A percentile compares a stretch with the other conserved stretches of the same genome.
phyloP scores from a whole-genome alignment of 2,113 vertebrate species.

The Arothron firmamentum region DNA sequence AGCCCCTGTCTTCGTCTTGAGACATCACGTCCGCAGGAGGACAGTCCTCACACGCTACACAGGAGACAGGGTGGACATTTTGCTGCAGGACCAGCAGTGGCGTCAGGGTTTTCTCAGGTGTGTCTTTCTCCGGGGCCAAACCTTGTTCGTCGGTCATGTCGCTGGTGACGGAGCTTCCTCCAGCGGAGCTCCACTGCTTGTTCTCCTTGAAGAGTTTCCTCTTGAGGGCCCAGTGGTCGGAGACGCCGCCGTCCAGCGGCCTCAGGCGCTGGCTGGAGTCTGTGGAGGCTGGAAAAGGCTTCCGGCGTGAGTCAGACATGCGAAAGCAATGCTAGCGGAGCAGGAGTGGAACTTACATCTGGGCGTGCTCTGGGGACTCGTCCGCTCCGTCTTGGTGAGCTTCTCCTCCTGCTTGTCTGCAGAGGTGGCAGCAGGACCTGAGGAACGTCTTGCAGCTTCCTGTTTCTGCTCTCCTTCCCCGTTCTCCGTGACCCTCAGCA shows the following conservation, averaged over 20 bases:
- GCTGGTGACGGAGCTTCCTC: constrained; percentile 81
- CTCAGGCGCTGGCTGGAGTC: constrained; percentile 72
- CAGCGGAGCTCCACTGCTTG: constrained; percentile 80
- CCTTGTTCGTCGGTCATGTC: constrained; percentile 84
- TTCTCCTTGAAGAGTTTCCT: constrained; percentile 83
- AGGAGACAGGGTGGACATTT: constrained; percentile 14
- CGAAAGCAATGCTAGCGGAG: not conserved
- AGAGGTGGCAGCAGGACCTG: no score
- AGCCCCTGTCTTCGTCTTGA: constrained; percentile 79
- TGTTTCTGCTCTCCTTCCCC: not conserved
- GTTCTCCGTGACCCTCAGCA: not conserved
- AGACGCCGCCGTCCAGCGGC: constrained; percentile 67
- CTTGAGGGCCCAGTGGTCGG: constrained; percentile 82
- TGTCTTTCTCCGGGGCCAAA: not conserved
- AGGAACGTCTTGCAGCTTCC: no score
- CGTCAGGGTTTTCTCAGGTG: no score
- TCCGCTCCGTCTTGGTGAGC: not conserved
- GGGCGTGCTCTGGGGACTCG: not conserved
- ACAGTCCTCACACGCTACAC: constrained; percentile 80
- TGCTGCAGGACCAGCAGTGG: no score
- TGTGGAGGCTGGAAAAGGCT: constrained; percentile 28
- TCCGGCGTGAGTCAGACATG: not conserved
- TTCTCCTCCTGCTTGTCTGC: not conserved
- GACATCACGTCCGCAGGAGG: constrained; percentile 75
- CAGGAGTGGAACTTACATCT: constrained; percentile 55